Evolutionary conservation across 1,140 invertebrate species (phyloP), one percentile per base, ranked within the genome.

Genomic region (Eriocheir sinensis): DNA sequence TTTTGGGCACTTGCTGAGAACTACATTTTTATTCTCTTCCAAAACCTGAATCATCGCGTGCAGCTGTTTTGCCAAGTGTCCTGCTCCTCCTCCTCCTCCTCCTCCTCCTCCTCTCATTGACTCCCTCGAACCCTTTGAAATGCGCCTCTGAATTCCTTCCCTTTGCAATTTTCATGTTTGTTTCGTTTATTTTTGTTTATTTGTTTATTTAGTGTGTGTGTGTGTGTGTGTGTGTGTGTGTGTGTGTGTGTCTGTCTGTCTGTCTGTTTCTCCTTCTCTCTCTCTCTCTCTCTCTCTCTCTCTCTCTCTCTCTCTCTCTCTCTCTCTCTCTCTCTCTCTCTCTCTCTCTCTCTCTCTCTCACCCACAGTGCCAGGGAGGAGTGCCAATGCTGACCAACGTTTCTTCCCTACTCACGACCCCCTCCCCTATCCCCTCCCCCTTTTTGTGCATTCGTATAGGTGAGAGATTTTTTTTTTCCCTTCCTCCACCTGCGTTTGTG

Each of bases 121-220:
- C 44, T 48, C 44, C 15, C 15, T 48, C 15, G 44, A 15, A 48
- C 44, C 15, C 44, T 48, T 48, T 27, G 0, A 72, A 72, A 21
- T 72, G 27, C 60, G 0, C 60, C 27, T n/a, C 8, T n/a, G 17
- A 8, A 8, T 48, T 48, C 4, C 15, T 8, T 8, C 44, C 44
- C 15, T 15, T 48, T 48, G 4, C 44, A 48, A 8, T 48, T 8
- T 32, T 83, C 27, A 4, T 83, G 6, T 8, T 83, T 83, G 27
- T 27, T 83, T 83, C 8, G 27, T 83, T 32, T 27, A 83, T 83
- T 36, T 8, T 83, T 83, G 6, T 27, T 32, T 27, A 83, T 83
- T 83, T 83, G 4, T 83, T 83, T 83, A 32, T 83, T 83, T 30
- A n/a, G n/a, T n/a, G n/a, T n/a, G n/a, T n/a, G n/a, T n/a, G n/a